These are phyloP conservation scores for Hypocryptadius cinnamomeus DNA, from an alignment of 2,113 vertebrate species.

Conservation along the genomic window DNA sequence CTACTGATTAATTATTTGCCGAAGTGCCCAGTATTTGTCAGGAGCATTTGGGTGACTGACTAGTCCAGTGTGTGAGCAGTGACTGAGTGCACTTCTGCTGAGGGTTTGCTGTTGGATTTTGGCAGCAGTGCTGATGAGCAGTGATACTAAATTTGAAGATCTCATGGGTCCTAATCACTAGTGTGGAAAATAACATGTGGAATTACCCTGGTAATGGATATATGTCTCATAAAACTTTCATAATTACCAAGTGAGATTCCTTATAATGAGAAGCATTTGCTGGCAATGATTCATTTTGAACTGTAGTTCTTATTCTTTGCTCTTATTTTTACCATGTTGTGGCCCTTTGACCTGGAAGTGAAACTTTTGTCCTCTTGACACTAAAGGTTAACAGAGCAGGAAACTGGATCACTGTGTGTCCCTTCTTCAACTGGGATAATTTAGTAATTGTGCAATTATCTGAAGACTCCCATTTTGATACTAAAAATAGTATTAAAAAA, in stretches of 20 bases:
- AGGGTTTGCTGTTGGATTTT: background rate
- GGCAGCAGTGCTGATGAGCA: background rate
- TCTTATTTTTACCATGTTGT: constrained; percentile 80
- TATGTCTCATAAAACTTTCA: background rate
- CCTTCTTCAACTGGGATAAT: constrained; percentile 78
- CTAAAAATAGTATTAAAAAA: constrained; percentile 89
- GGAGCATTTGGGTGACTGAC: background rate
- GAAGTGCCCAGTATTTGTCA: background rate
- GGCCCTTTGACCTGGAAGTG: constrained; percentile 92
- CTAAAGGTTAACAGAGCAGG: constrained; percentile 91
- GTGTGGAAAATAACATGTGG: background rate
- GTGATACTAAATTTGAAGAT: background rate
- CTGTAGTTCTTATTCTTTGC: constrained; percentile 73
- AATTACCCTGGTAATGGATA: background rate
- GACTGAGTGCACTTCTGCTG: background rate
- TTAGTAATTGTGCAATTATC: constrained; percentile 93
- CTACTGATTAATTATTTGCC: constrained; percentile 1
- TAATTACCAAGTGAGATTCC: constrained; percentile 33
- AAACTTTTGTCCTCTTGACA: constrained; percentile 78
- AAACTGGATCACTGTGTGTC: constrained; percentile 77
- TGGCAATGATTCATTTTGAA: constrained; percentile 62
- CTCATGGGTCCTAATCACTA: background rate
- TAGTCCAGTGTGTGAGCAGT: background rate
- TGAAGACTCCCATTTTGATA: constrained; percentile 64
- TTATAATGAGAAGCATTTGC: constrained; percentile 73